phyloP scores from a whole-genome alignment of 2,888 invertebrate genomes.

The Ormyrus thymus region DNA sequence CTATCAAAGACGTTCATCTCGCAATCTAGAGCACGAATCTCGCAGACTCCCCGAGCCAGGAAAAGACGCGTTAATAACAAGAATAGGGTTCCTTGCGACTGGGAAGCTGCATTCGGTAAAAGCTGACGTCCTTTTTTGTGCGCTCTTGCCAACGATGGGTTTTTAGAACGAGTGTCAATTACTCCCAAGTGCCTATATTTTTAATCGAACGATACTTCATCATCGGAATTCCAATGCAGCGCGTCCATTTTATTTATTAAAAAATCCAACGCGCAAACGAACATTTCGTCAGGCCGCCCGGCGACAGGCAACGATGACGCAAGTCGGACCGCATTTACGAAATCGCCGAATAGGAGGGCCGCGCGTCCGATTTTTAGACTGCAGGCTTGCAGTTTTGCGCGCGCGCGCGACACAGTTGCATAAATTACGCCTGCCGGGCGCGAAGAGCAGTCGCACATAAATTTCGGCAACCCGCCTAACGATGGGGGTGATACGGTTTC shows the following conservation, averaged over 20 bases:
- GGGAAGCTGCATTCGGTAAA: too few relatives aligned
- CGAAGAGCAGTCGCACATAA: neutral
- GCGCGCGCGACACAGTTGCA: slow-evolving; percentile 45
- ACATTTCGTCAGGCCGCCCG: slow-evolving; percentile 6
- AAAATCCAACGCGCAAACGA: neutral
- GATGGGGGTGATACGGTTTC: neutral
- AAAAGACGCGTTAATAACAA: too few relatives aligned
- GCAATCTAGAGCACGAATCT: slow-evolving; percentile 22
- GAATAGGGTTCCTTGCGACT: too few relatives aligned
- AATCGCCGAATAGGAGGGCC: slow-evolving; percentile 34
- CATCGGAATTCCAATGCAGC: too few relatives aligned
- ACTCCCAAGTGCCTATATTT: too few relatives aligned
- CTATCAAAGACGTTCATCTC: slow-evolving; percentile 10
- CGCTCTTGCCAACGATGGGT: too few relatives aligned
- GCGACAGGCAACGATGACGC: slow-evolving; percentile 5
- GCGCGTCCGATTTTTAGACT: slow-evolving; percentile 43
- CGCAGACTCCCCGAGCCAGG: neutral
- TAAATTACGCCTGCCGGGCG: slow-evolving; percentile 23
- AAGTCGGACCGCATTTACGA: slow-evolving; percentile 25
- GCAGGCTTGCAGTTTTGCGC: slow-evolving; percentile 49
- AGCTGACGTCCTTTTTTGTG: too few relatives aligned
- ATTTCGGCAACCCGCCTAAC: slow-evolving; percentile 32
- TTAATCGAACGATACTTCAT: too few relatives aligned
- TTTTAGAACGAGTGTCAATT: neutral
- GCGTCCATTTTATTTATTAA: too few relatives aligned